phyloP scores from a whole-genome alignment of 2,888 invertebrate species.

The Acleris literana region DNA sequence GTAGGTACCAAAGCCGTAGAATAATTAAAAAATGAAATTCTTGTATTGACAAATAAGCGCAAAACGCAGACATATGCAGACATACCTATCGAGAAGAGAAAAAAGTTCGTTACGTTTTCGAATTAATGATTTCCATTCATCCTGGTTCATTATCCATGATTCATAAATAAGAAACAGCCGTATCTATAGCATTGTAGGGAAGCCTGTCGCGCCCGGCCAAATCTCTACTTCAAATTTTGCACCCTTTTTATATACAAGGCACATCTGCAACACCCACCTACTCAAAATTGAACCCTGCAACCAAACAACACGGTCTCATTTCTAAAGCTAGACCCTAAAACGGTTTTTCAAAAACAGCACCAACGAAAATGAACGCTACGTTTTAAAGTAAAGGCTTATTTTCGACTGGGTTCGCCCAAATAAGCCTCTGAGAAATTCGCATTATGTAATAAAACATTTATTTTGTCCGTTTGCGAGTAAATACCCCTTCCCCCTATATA shows the following conservation, averaged over 20 bases:
- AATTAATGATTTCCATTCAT: constrained; percentile 7
- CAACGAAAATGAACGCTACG: constrained; percentile 53
- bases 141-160: constrained; percentile 4
- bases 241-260: constrained; percentile 73
- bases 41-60: too few species aligned
- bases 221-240: constrained; percentile 82
- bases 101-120: neutral
- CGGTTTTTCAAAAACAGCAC: constrained; percentile 41
- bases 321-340: constrained; percentile 42
- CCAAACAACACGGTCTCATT: constrained; percentile 45
- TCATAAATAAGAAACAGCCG: constrained; percentile 8
- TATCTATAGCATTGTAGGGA: constrained; percentile 3
- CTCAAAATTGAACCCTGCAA: constrained; percentile 51
- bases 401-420: constrained; percentile 49
- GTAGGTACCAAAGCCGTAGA: too few species aligned
- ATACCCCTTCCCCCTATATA: constrained; percentile 80
- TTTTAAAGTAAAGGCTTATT: constrained; percentile 41
- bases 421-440: constrained; percentile 78
- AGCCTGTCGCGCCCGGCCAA: constrained; percentile 52
- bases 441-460: constrained; percentile 83
- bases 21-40: too few species aligned
- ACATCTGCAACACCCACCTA: constrained; percentile 54
- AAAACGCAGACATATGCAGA: too few species aligned
- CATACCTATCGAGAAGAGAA: neutral
- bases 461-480: constrained; percentile 82